Evolutionary conservation across 2,113 vertebrate genomes (phyloP), one percentile per base, ranked within the genome.

Genomic region (Phoxinus phoxinus): DNA sequence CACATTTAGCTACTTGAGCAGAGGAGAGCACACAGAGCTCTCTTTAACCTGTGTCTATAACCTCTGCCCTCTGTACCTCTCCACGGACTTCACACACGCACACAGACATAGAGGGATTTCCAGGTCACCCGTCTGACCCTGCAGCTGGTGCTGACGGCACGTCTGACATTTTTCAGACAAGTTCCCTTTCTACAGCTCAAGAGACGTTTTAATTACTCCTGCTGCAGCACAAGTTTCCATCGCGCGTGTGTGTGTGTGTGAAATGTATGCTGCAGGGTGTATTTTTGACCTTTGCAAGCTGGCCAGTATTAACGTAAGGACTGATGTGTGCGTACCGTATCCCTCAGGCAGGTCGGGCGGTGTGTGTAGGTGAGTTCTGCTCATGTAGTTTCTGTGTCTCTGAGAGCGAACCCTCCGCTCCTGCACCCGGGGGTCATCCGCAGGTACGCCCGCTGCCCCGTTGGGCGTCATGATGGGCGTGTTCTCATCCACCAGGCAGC

Each of bases 351-450:
- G 94, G 91, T 99, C 98, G 0, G 98, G 98, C 27, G 97, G 97
- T 8, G 97, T 98, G 93, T 99, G 98, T 90, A 99, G 95, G 90
- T 99, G 98, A 56, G 98, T 99, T 87, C 98, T 96, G 95, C 98
- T 99, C 98, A 99, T 99, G 92, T 99, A 99, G 94, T 99, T 99
- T 89, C 98, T 94, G 91, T 99, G 98, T 90, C 98, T 94, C 88
- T 99, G 98, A 0, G 98, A 99, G 37, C 98, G 95, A 27, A 98
- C 97, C 77, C 97, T 96, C 81, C 97, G 95, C 93, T 99, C 98
- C 1, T 96, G 96, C 83, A 95, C 93, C 21, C 97, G 95, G 56
- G 97, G 97, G 81, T 98, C 94, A 0, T 93, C 93, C 0, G 94
- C 92, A 78, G 96, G 96, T 79, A 96, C 93, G 19, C 95, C 95